Percentiles rank a stretch among this genome's conserved stretches.
phyloP scores from a whole-genome alignment of 2,888 invertebrate genomes.

The Coenonympha arcania region DNA sequence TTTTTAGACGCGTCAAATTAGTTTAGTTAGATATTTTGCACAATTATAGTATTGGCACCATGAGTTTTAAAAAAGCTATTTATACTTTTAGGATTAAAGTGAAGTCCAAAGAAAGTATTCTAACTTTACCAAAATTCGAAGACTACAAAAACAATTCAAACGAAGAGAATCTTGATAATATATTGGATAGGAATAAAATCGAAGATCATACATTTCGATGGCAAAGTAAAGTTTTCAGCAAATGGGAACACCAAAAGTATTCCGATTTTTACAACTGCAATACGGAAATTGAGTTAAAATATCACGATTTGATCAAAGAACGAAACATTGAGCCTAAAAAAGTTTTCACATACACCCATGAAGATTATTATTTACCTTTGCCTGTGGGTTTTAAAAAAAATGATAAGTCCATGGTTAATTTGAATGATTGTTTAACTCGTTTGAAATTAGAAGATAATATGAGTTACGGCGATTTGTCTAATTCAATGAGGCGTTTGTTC shows the following conservation, averaged over 20 bases:
- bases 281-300: slow-evolving; percentile 70
- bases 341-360: slow-evolving; percentile 75
- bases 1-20: too few species aligned
- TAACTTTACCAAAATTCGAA: slow-evolving; percentile 56
- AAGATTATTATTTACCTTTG: slow-evolving; percentile 68
- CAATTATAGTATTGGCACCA: too few species aligned
- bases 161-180: slow-evolving; percentile 30
- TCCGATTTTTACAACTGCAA: slow-evolving; percentile 75
- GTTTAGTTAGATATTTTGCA: too few species aligned
- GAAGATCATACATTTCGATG: slow-evolving; percentile 73
- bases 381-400: slow-evolving; percentile 38
- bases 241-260: slow-evolving; percentile 75
- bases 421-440: slow-evolving; percentile 39
- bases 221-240: slow-evolving; percentile 82
- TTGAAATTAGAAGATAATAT: slow-evolving; percentile 37
- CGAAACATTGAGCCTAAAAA: slow-evolving; percentile 44
- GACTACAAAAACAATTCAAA: slow-evolving; percentile 43
- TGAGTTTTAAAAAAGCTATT: too few species aligned
- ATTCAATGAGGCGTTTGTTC: slow-evolving; percentile 48
- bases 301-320: slow-evolving; percentile 47
- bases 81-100: slow-evolving; percentile 51
- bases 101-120: slow-evolving; percentile 47
- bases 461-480: slow-evolving; percentile 32
- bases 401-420: slow-evolving; percentile 24
- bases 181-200: slow-evolving; percentile 32